Percentiles rank a stretch among this genome's conserved stretches.
These are phyloP conservation scores for Ennomos fuscantarius DNA, from an alignment of 2,888 invertebrate species.

Conservation along the genomic window DNA sequence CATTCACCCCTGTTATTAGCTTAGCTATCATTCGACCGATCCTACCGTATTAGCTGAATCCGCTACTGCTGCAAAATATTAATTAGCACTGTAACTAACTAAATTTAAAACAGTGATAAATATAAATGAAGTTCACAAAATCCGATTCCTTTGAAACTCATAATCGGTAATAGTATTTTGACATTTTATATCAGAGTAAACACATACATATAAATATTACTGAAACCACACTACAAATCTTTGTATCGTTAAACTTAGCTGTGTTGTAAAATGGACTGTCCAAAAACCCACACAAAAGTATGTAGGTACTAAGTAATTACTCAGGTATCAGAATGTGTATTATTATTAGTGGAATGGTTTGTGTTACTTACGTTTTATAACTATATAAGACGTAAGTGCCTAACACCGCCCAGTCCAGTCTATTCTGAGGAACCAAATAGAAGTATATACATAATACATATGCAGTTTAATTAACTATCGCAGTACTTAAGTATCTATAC, in stretches of 20 bases:
- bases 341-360: too few species aligned
- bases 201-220: too few species aligned
- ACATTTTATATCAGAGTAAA: too few species aligned
- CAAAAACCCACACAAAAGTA: conserved; percentile 17
- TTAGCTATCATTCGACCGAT: conserved; percentile 32
- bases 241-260: too few species aligned
- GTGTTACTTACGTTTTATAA: too few species aligned
- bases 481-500: too few species aligned
- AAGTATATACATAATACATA: conserved; percentile 34
- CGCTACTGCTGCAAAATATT: conserved; percentile 3
- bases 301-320: too few species aligned
- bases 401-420: conserved; percentile 21
- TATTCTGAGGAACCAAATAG: conserved; percentile 16
- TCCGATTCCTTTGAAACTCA: conserved; percentile 1
- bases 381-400: conserved; percentile 24
- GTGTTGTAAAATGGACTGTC: conserved; percentile 12
- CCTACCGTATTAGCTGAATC: conserved; percentile 22
- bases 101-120: not conserved
- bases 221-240: too few species aligned
- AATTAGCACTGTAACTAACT: conserved; percentile 5
- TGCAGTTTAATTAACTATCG: too few species aligned
- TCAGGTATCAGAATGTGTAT: too few species aligned
- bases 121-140: not conserved
- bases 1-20: conserved; percentile 32
- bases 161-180: conserved; percentile 18